phyloP scores from a whole-genome alignment of 2,797 vertebrate genomes.

The Otolemur crassicaudatus region DNA sequence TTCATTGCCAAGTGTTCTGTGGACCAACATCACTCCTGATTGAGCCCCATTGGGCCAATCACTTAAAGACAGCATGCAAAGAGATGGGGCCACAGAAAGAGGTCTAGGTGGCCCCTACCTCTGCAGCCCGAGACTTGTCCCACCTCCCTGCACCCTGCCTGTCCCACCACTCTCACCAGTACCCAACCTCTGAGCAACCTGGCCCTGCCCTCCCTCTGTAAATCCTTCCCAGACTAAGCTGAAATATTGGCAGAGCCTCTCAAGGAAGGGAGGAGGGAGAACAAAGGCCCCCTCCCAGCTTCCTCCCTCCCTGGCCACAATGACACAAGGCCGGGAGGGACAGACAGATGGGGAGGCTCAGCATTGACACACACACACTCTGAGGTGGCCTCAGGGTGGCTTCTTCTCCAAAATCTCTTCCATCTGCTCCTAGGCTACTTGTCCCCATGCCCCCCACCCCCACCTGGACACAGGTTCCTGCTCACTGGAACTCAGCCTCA shows the following conservation, averaged over 20 bases:
- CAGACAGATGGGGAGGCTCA: background rate
- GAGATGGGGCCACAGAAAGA: background rate
- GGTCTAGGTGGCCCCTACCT: too few relatives aligned
- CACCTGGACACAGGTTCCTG: background rate
- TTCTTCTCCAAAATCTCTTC: background rate
- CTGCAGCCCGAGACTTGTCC: background rate
- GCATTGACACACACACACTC: background rate
- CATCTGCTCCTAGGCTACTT: background rate
- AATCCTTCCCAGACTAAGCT: background rate
- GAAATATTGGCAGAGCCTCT: background rate
- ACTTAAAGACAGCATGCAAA: background rate
- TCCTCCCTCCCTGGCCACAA: background rate
- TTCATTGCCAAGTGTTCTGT: background rate
- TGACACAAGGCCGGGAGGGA: background rate
- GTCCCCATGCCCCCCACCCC: background rate
- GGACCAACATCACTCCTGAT: accelerated
- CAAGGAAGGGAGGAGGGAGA: background rate
- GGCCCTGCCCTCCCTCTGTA: background rate
- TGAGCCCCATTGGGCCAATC: background rate
- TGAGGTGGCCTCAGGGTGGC: accelerated
- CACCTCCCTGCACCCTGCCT: accelerated
- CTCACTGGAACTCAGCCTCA: accelerated
- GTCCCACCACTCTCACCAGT: background rate
- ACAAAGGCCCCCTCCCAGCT: background rate
- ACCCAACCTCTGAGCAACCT: background rate